phyloP scores from a whole-genome alignment of 2,797 vertebrate species.

The Manis crassicaudata region DNA sequence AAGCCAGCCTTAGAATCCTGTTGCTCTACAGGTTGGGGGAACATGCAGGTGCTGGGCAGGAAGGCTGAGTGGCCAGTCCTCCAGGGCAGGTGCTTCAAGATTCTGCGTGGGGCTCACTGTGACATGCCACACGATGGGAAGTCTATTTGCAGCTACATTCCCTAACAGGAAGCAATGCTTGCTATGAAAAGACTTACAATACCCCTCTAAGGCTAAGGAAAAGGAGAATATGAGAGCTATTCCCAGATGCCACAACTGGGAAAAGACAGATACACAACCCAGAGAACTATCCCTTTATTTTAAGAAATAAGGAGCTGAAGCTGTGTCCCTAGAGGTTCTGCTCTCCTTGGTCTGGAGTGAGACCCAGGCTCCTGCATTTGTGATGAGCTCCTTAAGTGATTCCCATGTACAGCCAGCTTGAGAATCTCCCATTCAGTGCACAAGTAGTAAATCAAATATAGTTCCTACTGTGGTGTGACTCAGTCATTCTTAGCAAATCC shows the following conservation, averaged over 20 bases:
- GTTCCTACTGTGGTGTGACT: neutral
- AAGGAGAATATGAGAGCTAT: neutral
- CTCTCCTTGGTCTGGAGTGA: too few relatives aligned
- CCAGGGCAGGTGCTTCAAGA: too few relatives aligned
- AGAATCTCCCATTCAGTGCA: neutral
- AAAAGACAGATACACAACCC: neutral
- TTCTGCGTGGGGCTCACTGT: neutral
- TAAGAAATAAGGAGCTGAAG: neutral
- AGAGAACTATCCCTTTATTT: neutral
- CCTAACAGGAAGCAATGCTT: neutral
- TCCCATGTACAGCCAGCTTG: neutral
- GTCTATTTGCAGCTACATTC: neutral
- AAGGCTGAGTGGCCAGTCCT: fast-evolving
- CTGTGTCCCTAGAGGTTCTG: neutral
- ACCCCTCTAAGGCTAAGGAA: neutral
- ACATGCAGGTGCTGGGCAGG: neutral
- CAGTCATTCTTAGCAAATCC: neutral
- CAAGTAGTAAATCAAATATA: neutral
- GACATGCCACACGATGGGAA: neutral
- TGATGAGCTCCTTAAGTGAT: too few relatives aligned
- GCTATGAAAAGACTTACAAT: neutral
- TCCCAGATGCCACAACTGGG: neutral
- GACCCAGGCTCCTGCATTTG: too few relatives aligned
- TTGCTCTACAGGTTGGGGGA: fast-evolving
- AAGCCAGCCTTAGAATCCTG: neutral